Evolutionary conservation across 1,140 invertebrate genomes (phyloP).

Genomic region (Melipona quadrifasciata): DNA sequence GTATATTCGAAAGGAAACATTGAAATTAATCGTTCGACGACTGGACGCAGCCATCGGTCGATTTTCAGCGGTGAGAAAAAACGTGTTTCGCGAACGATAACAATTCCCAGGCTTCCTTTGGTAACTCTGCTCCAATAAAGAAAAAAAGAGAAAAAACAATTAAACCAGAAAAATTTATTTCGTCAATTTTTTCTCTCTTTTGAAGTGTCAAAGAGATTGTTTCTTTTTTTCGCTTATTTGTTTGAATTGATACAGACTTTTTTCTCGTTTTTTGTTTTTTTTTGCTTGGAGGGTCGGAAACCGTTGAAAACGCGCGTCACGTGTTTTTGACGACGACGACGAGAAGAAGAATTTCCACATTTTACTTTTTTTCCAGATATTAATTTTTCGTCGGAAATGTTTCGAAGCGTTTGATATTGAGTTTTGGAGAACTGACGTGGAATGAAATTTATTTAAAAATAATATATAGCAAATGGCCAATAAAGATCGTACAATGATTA

Average conservation of each 20-base stretch:
- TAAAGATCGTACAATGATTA: too few species aligned
- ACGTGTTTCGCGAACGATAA: background rate
- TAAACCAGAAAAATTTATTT: background rate
- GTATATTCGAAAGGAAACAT: background rate
- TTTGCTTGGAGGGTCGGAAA: background rate
- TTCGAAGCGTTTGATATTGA: background rate
- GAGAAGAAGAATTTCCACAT: too few species aligned
- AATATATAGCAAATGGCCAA: too few species aligned
- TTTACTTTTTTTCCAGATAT: background rate
- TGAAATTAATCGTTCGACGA: constrained; percentile 1
- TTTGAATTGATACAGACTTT: background rate
- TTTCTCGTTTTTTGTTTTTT: background rate
- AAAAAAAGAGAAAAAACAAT: background rate
- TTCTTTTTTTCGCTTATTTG: background rate
- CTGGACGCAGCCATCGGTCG: background rate
- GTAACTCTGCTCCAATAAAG: too few species aligned
- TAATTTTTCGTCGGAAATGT: background rate
- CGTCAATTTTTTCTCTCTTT: background rate
- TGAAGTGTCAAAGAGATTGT: background rate
- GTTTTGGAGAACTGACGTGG: too few species aligned
- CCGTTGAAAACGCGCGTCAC: background rate
- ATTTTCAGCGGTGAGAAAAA: background rate
- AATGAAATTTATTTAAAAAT: background rate
- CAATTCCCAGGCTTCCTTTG: too few species aligned
- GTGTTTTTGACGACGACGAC: background rate